A percentile compares a stretch with the other conserved stretches of the same genome.
Conservation (phyloP, 2,113 vertebrate species). For the Planiliza haematocheilus region DNA sequence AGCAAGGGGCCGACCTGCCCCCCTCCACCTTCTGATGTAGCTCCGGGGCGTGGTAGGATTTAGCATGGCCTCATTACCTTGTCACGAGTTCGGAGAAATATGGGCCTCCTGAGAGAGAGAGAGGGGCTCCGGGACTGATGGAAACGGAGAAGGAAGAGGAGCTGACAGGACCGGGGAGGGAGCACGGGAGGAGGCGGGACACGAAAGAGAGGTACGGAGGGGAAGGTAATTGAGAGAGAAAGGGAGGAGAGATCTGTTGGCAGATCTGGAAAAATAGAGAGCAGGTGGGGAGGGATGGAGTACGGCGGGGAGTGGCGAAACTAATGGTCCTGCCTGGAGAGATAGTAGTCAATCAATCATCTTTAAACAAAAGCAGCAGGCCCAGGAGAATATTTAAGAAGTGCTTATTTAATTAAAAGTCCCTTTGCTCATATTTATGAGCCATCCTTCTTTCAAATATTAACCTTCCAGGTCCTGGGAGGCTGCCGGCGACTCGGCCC, state of each 20-base stretch:
- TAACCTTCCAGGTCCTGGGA: constrained; percentile 87
- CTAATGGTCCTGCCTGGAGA: constrained; percentile 84
- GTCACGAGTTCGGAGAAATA: constrained; percentile 84
- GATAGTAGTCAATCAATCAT: constrained; percentile 96
- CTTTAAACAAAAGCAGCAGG: constrained; percentile 97
- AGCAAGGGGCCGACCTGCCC: constrained; percentile 59
- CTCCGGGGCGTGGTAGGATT: constrained; percentile 77
- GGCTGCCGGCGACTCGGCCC: constrained; percentile 45
- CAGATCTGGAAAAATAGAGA: constrained; percentile 71
- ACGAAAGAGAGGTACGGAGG: constrained; percentile 41
- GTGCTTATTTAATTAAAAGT: constrained; percentile 99
- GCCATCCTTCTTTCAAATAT: constrained; percentile 94
- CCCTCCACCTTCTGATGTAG: constrained; percentile 69
- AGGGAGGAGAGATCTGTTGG: constrained; percentile 72
- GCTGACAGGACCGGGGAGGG: constrained; percentile 59
- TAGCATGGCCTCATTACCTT: constrained; percentile 82
- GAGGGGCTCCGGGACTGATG: constrained; percentile 75
- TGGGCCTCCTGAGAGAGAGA: constrained; percentile 79
- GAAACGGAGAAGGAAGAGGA: constrained; percentile 69
- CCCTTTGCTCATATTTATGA: constrained; percentile 98
- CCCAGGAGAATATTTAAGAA: constrained; percentile 97
- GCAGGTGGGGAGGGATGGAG: constrained; percentile 55
- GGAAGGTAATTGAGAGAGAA: constrained; percentile 76
- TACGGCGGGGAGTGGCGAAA: constrained; percentile 72
- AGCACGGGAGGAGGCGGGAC: constrained; percentile 47